Conservation (phyloP, 2,797 vertebrate species). For the Triplophysa yarkandensis region DNA sequence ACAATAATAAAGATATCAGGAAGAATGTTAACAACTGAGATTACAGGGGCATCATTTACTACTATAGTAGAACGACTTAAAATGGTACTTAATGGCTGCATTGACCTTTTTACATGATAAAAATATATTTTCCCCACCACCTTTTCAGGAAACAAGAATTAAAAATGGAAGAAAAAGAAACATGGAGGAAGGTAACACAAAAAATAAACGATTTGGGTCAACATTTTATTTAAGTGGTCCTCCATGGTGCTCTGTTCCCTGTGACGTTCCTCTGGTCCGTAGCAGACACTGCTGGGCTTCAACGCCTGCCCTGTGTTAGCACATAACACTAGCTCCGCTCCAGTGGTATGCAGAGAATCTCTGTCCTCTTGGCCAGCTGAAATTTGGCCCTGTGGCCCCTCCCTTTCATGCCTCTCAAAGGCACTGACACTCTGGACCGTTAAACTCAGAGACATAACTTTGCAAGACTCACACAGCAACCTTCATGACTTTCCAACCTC, state of each 20-base stretch:
- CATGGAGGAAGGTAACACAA: not conserved
- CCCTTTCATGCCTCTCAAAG: constrained; percentile 32
- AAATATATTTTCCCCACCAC: too few species aligned
- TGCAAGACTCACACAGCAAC: constrained; percentile 17
- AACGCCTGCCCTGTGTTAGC: constrained; percentile 11
- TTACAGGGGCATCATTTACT: too few species aligned
- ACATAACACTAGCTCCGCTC: constrained; percentile 23
- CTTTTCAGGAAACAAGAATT: too few species aligned
- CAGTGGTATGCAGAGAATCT: constrained; percentile 43
- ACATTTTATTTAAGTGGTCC: not conserved
- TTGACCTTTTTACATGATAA: too few species aligned
- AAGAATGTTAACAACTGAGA: too few species aligned
- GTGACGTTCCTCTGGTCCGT: not conserved
- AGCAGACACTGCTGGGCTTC: not conserved
- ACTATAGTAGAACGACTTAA: too few species aligned
- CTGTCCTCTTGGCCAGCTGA: constrained; percentile 52
- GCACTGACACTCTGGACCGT: constrained; percentile 8
- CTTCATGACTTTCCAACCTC: constrained; percentile 35
- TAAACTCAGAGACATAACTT: constrained; percentile 12
- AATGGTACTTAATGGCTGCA: too few species aligned
- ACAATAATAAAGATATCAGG: too few species aligned
- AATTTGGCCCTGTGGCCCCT: constrained; percentile 43
- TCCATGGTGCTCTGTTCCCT: not conserved
- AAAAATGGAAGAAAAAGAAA: too few species aligned
- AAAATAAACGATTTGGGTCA: not conserved